Percentiles rank a stretch among this genome's conserved stretches.
Conservation (phyloP, 2,797 vertebrate species). For the Halcyon leucocephala region DNA sequence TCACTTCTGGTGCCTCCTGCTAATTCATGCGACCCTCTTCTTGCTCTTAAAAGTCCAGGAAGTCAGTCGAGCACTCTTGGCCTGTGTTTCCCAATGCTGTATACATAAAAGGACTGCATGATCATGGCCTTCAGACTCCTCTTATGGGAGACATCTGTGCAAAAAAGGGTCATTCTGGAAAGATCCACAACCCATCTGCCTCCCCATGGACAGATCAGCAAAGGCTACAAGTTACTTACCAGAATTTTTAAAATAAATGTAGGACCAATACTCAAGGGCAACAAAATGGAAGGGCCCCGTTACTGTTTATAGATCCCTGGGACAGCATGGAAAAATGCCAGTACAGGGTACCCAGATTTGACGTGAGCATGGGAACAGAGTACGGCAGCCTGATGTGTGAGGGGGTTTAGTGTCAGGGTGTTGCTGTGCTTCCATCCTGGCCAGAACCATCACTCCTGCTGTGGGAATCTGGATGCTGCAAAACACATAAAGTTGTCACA, state of each 20-base stretch:
- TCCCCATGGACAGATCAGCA: not conserved
- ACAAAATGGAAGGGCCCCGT: not conserved
- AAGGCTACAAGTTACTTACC: not conserved
- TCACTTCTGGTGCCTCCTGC: not conserved
- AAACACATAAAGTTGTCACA: not conserved
- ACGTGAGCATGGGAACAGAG: not conserved
- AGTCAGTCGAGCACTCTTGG: not conserved
- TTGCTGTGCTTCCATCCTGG: not conserved
- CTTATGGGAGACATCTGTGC: not conserved
- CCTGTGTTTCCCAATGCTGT: fast-evolving
- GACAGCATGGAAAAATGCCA: not conserved
- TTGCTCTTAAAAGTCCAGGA: not conserved
- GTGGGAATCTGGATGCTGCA: not conserved
- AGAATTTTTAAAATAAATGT: not conserved
- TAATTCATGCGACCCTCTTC: not conserved
- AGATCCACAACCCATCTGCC: not conserved
- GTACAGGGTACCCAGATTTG: not conserved
- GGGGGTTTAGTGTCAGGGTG: not conserved
- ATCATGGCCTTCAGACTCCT: not conserved
- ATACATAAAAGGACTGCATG: fast-evolving
- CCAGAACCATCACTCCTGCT: not conserved
- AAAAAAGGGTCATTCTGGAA: not conserved
- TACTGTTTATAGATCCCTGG: not conserved
- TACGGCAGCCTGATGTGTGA: not conserved
- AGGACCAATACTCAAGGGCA: not conserved